phyloP scores from a whole-genome alignment of 2,113 vertebrate genomes.

The Plecotus auritus region DNA sequence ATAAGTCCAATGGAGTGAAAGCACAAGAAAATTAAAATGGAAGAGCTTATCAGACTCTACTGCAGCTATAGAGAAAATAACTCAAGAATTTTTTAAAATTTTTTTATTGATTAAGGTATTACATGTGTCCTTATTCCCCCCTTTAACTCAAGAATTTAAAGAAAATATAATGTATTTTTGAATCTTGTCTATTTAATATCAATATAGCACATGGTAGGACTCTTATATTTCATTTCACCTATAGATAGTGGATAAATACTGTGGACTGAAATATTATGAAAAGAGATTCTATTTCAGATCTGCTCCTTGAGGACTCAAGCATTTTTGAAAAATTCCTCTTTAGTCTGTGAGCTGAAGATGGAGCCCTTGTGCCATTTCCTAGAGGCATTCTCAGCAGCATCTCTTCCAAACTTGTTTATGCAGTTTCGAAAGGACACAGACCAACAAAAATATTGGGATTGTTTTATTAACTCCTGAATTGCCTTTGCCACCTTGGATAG shows the following conservation, averaged over 20 bases:
- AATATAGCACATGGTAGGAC: neutral
- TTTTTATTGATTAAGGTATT: no score
- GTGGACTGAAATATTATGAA: neutral
- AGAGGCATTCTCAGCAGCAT: neutral
- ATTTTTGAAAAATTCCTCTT: neutral
- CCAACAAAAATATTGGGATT: neutral
- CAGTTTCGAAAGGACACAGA: constrained; percentile 59
- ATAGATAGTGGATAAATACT: constrained; percentile 28
- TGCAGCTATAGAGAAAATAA: constrained; percentile 45
- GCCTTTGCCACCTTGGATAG: neutral
- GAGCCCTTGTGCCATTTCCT: constrained; percentile 70
- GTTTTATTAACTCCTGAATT: constrained; percentile 41
- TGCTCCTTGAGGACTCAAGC: neutral
- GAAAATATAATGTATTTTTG: constrained; percentile 40
- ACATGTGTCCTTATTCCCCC: no score
- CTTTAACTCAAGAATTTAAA: constrained; percentile 40
- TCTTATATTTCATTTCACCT: constrained; percentile 20
- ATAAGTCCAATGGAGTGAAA: constrained; percentile 37
- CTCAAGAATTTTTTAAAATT: constrained; percentile 50
- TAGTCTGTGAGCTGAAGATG: constrained; percentile 71
- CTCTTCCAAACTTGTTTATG: constrained; percentile 12
- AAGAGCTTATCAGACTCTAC: constrained; percentile 22
- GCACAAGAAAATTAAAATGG: constrained; percentile 34
- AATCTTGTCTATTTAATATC: constrained; percentile 47
- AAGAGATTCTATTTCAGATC: neutral